Evolutionary conservation across 2,113 vertebrate genomes (phyloP), one percentile per base, ranked within the genome.

Genomic region (Dasyprocta punctata): DNA sequence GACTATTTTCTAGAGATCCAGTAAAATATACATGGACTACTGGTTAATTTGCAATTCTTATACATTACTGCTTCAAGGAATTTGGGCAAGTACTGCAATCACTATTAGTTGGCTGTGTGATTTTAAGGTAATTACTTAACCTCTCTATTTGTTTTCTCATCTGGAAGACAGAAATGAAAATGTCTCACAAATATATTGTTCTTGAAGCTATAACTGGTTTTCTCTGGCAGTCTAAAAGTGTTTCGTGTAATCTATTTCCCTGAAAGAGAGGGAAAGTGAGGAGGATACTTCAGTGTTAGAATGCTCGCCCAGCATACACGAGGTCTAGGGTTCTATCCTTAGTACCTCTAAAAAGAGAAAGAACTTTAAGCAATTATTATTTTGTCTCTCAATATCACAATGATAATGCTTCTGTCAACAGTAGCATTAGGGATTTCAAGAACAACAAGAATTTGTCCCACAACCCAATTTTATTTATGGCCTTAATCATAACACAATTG

Each of bases 191-290:
- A 85, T 86, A 61, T 4, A 4, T 89, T 96, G 10, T 17, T 49
- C 60, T 92, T 96, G 94, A 90, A 96, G 73, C 11, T 24, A 13
- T 90, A 92, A 84, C 7, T 85, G 11, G 92, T 83, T 97, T 96
- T 94, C 6, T 58, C 69, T 87, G 47, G 28, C 71, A 80, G 24
- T 63, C 3, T 54, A 61, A 88, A 96, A 83, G 49, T 71, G 7
- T 89, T 85, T 89, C 87, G 83, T 60, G 11, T 13, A 83, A 52
- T 94, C 44, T 77, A n/a, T 54, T 96, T 92, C 22, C 22, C 36
- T 38, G 24, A 89, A 82, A 89, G 22, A 84, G 44, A 87, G 11
- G 56, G 14, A 52, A 24, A 38, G 8, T 36, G 52, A 17, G 3
- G 44, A 49, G 28, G 49, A 49, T 33, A 17, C n/a, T 20, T 73